Evolutionary conservation across 2,888 invertebrate genomes (phyloP).

Genomic region (Crocallis elinguaria): DNA sequence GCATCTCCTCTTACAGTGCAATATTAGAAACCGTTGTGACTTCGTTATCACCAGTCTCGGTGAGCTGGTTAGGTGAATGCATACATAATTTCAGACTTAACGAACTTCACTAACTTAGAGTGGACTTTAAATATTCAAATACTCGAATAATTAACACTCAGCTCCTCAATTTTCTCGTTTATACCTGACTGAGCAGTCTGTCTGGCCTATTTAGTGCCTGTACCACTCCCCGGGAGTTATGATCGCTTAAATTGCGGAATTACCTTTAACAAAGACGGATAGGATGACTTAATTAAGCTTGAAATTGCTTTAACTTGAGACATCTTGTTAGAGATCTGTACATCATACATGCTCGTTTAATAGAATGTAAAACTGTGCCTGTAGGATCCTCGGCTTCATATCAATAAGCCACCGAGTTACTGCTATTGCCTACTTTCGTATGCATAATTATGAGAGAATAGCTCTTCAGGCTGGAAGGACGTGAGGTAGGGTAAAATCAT

Average conservation of each 20-base stretch:
- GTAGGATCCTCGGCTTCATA: neutral
- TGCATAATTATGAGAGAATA: constrained; percentile 21
- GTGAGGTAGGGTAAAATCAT: constrained; percentile 26
- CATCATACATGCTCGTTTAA: neutral
- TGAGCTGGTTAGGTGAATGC: constrained; percentile 33
- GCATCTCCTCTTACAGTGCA: no score
- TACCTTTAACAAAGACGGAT: neutral
- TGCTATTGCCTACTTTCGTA: constrained; percentile 3
- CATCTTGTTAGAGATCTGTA: neutral
- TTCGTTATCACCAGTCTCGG: constrained; percentile 6
- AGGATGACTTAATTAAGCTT: neutral
- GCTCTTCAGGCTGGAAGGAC: constrained; percentile 32
- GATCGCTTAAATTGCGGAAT: neutral
- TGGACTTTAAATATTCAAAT: constrained; percentile 80
- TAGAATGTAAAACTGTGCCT: neutral
- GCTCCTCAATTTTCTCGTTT: constrained; percentile 17
- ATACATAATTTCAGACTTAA: constrained; percentile 74
- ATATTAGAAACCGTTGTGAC: neutral
- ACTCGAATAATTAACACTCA: constrained; percentile 39
- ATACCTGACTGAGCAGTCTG: constrained; percentile 10
- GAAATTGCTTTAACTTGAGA: neutral
- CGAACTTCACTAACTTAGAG: constrained; percentile 79
- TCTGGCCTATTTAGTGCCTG: neutral
- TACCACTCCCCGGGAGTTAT: neutral
- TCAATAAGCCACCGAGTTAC: neutral